Percentiles rank a stretch among this genome's conserved stretches.
Evolutionary conservation across 1,140 invertebrate species (phyloP).

Genomic region (Brachionus calyciflorus): DNA sequence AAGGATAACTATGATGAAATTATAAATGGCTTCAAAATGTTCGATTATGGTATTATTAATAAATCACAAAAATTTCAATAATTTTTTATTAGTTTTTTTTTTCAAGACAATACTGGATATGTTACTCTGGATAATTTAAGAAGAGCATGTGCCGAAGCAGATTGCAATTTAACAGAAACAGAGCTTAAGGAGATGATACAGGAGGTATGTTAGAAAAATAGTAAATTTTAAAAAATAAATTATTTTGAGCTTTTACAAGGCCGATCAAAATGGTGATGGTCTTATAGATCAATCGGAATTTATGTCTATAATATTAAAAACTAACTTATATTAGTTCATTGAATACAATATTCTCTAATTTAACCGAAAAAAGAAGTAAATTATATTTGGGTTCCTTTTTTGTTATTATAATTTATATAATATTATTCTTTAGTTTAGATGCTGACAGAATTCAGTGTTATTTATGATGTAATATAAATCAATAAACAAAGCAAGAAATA

Average conservation of each 20-base stretch:
- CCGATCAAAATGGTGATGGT: constrained; percentile 59
- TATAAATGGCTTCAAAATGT: constrained; percentile 57
- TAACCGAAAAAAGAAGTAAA: no score
- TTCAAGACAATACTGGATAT: constrained; percentile 52
- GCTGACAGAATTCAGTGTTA: no score
- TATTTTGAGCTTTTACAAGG: constrained; percentile 35
- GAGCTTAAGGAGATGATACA: constrained; percentile 58
- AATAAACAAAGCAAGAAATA: no score
- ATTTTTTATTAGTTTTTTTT: neutral
- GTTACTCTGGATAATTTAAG: constrained; percentile 55
- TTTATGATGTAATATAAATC: no score
- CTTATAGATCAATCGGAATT: constrained; percentile 57
- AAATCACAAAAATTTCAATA: neutral
- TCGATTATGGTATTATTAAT: constrained; percentile 55
- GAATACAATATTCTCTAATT: neutral
- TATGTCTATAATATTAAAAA: constrained; percentile 58
- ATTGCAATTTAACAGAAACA: constrained; percentile 54
- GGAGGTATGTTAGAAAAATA: constrained; percentile 48
- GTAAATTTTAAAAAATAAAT: neutral
- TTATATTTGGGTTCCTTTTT: neutral
- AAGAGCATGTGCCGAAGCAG: constrained; percentile 52
- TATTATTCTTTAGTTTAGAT: no score
- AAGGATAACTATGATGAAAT: constrained; percentile 59
- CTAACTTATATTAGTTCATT: constrained; percentile 55
- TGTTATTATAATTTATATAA: neutral